Evolutionary conservation across 1,140 invertebrate genomes (phyloP), one percentile per base, ranked within the genome.

Genomic region (Drosophila murphyi): DNA sequence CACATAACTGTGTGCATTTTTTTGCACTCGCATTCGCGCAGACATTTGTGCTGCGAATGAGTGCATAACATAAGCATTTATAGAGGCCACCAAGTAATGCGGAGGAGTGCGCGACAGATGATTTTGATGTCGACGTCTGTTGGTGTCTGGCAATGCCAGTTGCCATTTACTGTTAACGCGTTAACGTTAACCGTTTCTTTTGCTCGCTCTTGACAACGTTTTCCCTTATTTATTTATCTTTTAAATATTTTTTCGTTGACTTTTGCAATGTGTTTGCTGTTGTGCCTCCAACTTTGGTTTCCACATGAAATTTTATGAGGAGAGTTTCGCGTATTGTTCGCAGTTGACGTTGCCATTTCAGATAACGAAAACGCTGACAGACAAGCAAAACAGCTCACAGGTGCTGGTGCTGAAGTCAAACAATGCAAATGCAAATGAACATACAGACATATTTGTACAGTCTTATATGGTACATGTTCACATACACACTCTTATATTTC

Each of bases 51-150:
- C 52, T 76, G 80, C 81, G 65, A 63, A 80, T 60, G 78, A 78
- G 82, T 86, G 74, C 82, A 57, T 67, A 80, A 68, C 82, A 86
- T 83, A 86, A 86, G 82, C 82, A 86, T 87, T 86, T 87, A 72
- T 76, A 55, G 86, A 82, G 78, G 82, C 67, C 82, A 72, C 62
- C 72, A 70, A 78, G 79, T 65, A 81, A 78, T 86, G 82, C 82
- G 60, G 62, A 61, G 32, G 39, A 43, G 39, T 67, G 69, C 62
- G 69, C 72, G 67, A 72, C 76, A 70, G 70, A 86, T 87, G 78
- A 78, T 86, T 78, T 86, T 61, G 52, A 65, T 63, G 41, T 63
- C 20, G 20, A 1, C 20, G 20, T 20, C 63, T 37, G 55, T 39
- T 35, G 31, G 55, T 63, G 51, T 50, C 72, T 70, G 80, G 80